Base-by-base conservation (phyloP, 2,888 invertebrate genomes). In the Aleiodes alternator region DNA sequence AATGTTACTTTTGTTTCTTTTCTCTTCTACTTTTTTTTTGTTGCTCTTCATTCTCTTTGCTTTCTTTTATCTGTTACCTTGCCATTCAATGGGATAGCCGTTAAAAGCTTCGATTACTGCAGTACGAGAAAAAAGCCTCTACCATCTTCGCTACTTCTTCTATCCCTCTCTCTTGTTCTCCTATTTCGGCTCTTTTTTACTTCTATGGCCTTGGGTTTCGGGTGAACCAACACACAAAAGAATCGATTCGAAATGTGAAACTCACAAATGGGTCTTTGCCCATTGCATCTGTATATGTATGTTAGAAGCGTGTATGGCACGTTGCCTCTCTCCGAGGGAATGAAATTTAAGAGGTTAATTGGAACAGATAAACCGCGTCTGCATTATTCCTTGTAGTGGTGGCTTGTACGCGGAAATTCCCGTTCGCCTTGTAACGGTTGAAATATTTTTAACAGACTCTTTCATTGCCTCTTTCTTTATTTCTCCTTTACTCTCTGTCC, bases 311-410 rank as follows among this genome's bases (percentile, higher is more conserved):
- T 43, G 43, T 43, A 8, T 43, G 43, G 43, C 53, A 50, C 51
- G 14, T 12, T 38, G 34, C 68, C 23, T 14, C 51, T 51, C 12
- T 31, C 53, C 14, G 48, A 16, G 50, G 76, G 70, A 80, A 81
- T 79, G 80, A 82, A 83, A 82, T 80, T 82, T 82, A 83, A 84
- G 84, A 82, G 84, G 84, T 84, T 84, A 83, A 84, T 83, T 83
- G 84, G 83, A 82, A 83, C 80, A 80, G 82, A 83, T 84, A 83
- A 59, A 81, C 80, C 78, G 77, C 75, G 79, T 80, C 78, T 80
- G 79, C 78, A 80, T 83, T 80, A 72, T 83, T 78, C 80, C 57
- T 29, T 31, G 57, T 43, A 43, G 43, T 8, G 7, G 31, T 57
- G 80, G 79, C 80, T 72, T 57, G 51, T 50, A 50, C 56, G 43